Base-by-base conservation (phyloP, 2,797 vertebrate genomes). In the Lophotriccus pileatus region DNA sequence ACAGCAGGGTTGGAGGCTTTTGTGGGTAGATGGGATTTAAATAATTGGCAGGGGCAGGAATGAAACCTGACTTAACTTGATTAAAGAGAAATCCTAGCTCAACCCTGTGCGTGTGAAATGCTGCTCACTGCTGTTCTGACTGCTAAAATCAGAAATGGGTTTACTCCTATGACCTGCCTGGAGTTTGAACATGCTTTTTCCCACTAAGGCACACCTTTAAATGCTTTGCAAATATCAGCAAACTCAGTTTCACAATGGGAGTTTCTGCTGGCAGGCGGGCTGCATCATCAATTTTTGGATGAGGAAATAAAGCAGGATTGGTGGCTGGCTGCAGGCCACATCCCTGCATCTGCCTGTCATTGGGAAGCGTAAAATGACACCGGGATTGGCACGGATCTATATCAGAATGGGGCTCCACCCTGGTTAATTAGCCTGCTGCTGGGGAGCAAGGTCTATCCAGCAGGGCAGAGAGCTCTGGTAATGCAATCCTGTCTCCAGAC, bases 171-270 rank as follows among this genome's bases (percentile, higher is more conserved):
- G 87, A 84, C 77, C 88, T 69, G 84, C 87, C 87, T 84, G 74
- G 36, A 79, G 34, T 58, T 79, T 9, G 15, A 83, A 76, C 69
- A 70, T 17, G 21, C n/a, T 84, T 76, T 84, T 82, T 5, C 44
- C 90, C 77, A 84, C 74, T 82, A 41, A 52, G 93, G 82, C 94
- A 96, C 93, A 84, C 95, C 96, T 96, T 95, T 28, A 46, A 77
- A 87, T 46, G 47, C 93, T 95, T 91, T 94, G 86, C 91, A 93
- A 93, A 95, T 96, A 96, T 95, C 96, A 96, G 92, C 95, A 96
- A 93, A 68, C 53, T 58, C 46, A 23, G 87, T 94, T 95, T 95
- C 92, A 94, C 84, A 95, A 96, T 87, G 44, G 67, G 68, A 97
- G 91, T 88, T 95, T 88, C 93, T 92, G 39, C 80, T 85, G 92